Evolutionary conservation across 2,888 invertebrate species (phyloP), one percentile per base, ranked within the genome.

Genomic region (Apodemia zela): DNA sequence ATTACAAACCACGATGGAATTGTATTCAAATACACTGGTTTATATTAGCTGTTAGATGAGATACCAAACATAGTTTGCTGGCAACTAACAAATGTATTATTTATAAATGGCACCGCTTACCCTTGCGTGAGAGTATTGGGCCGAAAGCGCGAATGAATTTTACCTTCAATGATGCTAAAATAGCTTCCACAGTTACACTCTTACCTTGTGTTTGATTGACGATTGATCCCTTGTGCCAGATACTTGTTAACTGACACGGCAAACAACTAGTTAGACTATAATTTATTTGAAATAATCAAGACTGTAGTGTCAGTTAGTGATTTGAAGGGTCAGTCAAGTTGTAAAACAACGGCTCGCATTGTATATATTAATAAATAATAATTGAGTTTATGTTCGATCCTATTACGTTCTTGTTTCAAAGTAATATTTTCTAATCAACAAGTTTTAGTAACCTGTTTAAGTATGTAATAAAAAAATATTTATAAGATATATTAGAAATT

Each of bases 171-270:
- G 85, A 82, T 85, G 87, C 87, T 87, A 89, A 91, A 91, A 91
- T 91, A 90, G 89, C 87, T 79, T 75, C 75, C 80, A 77, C 82
- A 85, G 85, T 88, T 84, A 85, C 82, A 88, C 89, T 89, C 87
- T 91, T 86, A 87, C 91, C 91, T 91, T 91, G 91, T 87, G 81
- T 89, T 89, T 91, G 90, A 91, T 91, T 90, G 89, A 91, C 89
- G 89, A 90, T 90, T 86, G 87, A 90, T 89, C 86, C 84, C 87
- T 85, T 86, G 89, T 90, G 90, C 91, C 90, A 91, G 89, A 91
- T 87, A 87, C 82, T 82, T 82, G 86, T 78, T 84, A 85, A 87
- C 83, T 79, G 78, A 81, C 81, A 83, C 79, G 78, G 76, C 79
- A 87, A 85, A 83, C 82, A 82, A 73, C 75, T 59, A 47, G 58